phyloP scores from a whole-genome alignment of 2,888 invertebrate genomes.

The Lithophane ornitopus region DNA sequence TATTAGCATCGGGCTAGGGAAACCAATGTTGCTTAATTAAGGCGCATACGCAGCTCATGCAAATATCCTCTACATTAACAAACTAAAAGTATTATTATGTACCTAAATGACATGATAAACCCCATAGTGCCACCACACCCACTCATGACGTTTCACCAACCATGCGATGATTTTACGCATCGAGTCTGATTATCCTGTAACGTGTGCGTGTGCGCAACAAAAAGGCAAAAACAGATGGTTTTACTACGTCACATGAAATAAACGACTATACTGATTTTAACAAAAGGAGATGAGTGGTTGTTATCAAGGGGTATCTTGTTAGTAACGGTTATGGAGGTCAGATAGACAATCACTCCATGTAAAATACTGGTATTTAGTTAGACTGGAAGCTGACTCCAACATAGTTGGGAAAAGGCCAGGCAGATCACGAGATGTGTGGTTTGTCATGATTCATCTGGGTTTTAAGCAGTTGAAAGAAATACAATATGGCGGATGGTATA shows the following conservation, averaged over 20 bases:
- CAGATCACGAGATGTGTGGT: not conserved
- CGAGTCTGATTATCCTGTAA: conserved; percentile 14
- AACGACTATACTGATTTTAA: not conserved
- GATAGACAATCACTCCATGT: not conserved
- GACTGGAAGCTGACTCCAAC: too few relatives aligned
- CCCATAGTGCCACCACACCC: conserved; percentile 13
- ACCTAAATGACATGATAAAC: conserved; percentile 1
- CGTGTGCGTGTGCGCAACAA: not conserved
- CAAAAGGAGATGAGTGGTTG: not conserved
- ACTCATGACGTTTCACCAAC: conserved; percentile 3
- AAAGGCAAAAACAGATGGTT: not conserved
- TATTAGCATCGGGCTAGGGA: not conserved
- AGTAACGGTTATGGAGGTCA: not conserved
- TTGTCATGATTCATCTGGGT: not conserved
- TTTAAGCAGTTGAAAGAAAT: too few relatives aligned
- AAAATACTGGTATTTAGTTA: not conserved
- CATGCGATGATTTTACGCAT: conserved; percentile 1
- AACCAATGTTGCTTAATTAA: not conserved
- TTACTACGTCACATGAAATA: not conserved
- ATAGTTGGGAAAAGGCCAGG: not conserved
- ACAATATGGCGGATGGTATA: too few relatives aligned
- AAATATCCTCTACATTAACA: not conserved
- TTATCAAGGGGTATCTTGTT: not conserved
- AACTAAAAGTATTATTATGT: not conserved
- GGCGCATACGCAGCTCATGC: not conserved